phyloP scores from a whole-genome alignment of 2,113 vertebrate genomes.

The Lophochroa leadbeateri region DNA sequence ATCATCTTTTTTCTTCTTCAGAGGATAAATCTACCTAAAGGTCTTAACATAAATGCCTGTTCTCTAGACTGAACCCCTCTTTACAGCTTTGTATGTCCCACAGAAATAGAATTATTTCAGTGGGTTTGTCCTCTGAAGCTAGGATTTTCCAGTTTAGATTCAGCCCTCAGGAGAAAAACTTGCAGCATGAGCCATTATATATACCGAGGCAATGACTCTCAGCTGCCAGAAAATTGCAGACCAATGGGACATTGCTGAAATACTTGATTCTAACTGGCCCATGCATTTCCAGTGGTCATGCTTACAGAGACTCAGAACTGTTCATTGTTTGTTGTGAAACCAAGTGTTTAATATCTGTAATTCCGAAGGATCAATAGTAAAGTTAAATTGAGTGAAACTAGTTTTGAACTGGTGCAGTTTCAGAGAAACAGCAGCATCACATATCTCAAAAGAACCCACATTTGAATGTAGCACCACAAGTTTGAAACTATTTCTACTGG shows the following conservation, averaged over 20 bases:
- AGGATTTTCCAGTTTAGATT: constrained; percentile 39
- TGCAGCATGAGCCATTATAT: constrained; percentile 41
- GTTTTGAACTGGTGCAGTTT: constrained; percentile 68
- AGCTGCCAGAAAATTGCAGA: constrained; percentile 75
- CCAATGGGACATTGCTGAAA: constrained; percentile 71
- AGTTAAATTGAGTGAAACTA: constrained; percentile 78
- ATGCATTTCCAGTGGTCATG: constrained; percentile 67
- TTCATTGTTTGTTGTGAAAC: constrained; percentile 81
- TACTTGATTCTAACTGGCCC: constrained; percentile 76
- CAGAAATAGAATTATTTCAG: background rate
- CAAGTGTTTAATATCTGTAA: constrained; percentile 78
- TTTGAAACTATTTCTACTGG: constrained; percentile 55
- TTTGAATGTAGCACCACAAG: constrained; percentile 48
- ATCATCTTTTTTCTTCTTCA: background rate
- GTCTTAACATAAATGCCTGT: background rate
- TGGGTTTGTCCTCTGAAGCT: constrained; percentile 10
- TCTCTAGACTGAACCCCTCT: background rate
- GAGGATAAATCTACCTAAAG: background rate
- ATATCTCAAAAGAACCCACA: constrained; percentile 62
- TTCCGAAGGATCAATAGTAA: constrained; percentile 76
- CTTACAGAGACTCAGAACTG: constrained; percentile 72
- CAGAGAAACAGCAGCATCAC: constrained; percentile 58
- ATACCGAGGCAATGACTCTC: constrained; percentile 54
- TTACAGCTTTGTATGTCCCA: background rate
- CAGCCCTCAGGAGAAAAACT: constrained; percentile 49